These are phyloP conservation scores for Solea solea DNA, from an alignment of 2,113 vertebrate species.

Conservation along the genomic window DNA sequence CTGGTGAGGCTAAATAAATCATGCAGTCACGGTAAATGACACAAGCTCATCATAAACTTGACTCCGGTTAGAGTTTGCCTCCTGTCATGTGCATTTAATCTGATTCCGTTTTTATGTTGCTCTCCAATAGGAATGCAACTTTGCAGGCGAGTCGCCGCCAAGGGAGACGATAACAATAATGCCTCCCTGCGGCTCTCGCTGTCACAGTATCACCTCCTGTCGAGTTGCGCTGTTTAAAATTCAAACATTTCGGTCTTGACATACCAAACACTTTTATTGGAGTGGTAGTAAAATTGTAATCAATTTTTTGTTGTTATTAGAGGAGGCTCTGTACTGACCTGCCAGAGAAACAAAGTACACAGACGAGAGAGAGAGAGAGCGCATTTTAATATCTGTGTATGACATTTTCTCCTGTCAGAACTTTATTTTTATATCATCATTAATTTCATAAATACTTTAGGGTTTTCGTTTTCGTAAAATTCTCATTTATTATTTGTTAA, in stretches of 20 bases:
- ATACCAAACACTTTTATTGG: slow-evolving; percentile 51
- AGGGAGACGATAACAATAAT: slow-evolving; percentile 59
- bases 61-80: slow-evolving; percentile 50
- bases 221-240: slow-evolving; percentile 49
- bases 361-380: too few species aligned
- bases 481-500: background rate
- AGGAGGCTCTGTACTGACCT: background rate
- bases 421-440: too few species aligned
- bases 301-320: slow-evolving; percentile 34
- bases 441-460: background rate
- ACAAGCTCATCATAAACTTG: slow-evolving; percentile 49
- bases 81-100: slow-evolving; percentile 69
- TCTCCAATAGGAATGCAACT: slow-evolving; percentile 39
- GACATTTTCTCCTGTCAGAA: too few species aligned
- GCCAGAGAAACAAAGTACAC: background rate
- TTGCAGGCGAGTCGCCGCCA: slow-evolving; percentile 43
- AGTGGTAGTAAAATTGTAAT: slow-evolving; percentile 59
- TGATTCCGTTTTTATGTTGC: slow-evolving; percentile 62
- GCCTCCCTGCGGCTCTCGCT: slow-evolving; percentile 55
- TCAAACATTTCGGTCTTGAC: slow-evolving; percentile 50
- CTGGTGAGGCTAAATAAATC: slow-evolving; percentile 58
- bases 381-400: too few species aligned
- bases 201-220: slow-evolving; percentile 44
- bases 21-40: slow-evolving; percentile 53
- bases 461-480: too few species aligned